phyloP scores from a whole-genome alignment of 2,113 vertebrate species.

The Ageneiosus marmoratus region DNA sequence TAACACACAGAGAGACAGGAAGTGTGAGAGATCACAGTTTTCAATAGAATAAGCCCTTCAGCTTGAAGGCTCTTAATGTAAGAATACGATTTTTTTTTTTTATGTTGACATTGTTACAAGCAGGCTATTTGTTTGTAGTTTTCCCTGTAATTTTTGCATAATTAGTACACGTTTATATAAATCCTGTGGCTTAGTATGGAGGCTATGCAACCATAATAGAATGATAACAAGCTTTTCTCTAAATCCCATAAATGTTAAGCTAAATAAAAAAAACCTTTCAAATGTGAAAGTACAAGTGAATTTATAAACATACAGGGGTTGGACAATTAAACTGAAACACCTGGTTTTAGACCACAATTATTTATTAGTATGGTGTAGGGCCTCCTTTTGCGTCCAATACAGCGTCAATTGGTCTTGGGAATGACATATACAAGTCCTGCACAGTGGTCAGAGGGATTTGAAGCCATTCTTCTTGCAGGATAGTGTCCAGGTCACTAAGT shows the following conservation, averaged over 20 bases:
- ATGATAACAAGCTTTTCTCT: neutral
- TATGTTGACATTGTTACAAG: neutral
- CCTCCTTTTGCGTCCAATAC: no score
- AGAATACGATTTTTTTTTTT: no score
- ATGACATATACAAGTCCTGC: no score
- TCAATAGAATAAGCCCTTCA: neutral
- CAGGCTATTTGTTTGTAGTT: neutral
- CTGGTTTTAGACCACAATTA: no score
- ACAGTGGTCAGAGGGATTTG: no score
- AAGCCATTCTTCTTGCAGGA: no score
- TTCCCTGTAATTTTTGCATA: neutral
- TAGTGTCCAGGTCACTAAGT: no score
- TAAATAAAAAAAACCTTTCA: neutral
- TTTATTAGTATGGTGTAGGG: no score
- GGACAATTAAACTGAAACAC: no score
- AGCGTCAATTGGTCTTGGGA: no score
- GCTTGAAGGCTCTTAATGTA: neutral
- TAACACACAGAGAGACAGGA: constrained; percentile 20
- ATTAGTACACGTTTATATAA: neutral
- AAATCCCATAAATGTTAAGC: neutral
- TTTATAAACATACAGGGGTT: no score
- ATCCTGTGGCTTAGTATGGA: neutral
- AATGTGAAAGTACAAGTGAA: neutral
- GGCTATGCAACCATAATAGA: neutral
- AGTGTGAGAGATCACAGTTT: constrained; percentile 9